Evolutionary conservation across 2,888 invertebrate genomes (phyloP), one percentile per base, ranked within the genome.

Genomic region (Diachrysia chrysitis): DNA sequence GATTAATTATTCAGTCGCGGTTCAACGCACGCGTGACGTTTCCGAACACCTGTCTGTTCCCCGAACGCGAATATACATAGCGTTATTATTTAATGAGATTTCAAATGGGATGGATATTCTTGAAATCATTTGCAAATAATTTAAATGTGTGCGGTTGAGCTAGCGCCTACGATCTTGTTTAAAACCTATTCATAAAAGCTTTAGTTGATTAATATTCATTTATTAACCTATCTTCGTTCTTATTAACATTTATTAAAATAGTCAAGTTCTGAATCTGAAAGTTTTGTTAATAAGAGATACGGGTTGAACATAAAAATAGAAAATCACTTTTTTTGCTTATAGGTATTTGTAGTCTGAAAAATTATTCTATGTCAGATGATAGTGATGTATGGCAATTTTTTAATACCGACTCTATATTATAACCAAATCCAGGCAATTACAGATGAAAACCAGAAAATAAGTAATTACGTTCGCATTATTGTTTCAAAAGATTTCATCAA

Each of bases 41-140:
- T 66, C 57, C 63, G 66, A 76, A 69, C 69, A 79, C 69, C 72
- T 75, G 71, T 66, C 59, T 71, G 23, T 69, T 71, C 71, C 64
- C 66, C 48, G 61, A 62, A 63, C 10, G 62, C 61, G 81, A 65
- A 79, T 71, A 79, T 69, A 79, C 71, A 65, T 58, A 60, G 29
- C 67, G 63, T 78, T 79, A 76, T 73, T 73, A 71, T 82, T 79
- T 79, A 76, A 79, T 78, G 64, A 73, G 67, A 58, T 73, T 74
- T 71, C 57, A 68, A 73, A 71, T 64, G 67, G 61, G 66, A 69
- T 51, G 61, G 58, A 76, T 69, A 73, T 79, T 71, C 70, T 71
- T 58, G 65, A 63, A 73, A 71, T 66, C 63, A 73, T 74, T 69
- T 37, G 63, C 66, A 76, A 69, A 67, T 58, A 69, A 76, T 67